Conservation (phyloP, 2,797 vertebrate genomes). For the Carapus acus region DNA sequence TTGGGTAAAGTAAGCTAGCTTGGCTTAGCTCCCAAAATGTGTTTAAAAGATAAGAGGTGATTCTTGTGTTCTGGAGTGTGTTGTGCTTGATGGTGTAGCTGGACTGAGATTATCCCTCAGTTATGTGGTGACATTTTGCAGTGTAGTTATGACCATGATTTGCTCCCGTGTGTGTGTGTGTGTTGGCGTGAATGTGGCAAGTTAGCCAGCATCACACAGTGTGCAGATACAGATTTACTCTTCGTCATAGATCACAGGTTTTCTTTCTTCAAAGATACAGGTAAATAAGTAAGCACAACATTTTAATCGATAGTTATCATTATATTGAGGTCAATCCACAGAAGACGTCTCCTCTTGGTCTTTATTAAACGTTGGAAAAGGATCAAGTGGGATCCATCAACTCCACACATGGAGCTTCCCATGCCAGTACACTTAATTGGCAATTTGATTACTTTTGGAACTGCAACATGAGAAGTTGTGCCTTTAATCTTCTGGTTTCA, state of each 20-base stretch:
- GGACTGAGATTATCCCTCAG: too few species aligned
- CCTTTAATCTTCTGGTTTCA: conserved; percentile 62
- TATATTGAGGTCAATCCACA: conserved; percentile 57
- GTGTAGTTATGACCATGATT: too few species aligned
- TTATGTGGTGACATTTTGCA: too few species aligned
- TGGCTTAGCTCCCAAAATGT: too few species aligned
- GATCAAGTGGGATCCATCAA: conserved; percentile 62
- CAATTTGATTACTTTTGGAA: conserved; percentile 66
- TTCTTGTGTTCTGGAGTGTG: too few species aligned
- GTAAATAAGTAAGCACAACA: conserved; percentile 61
- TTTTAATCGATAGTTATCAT: conserved; percentile 61
- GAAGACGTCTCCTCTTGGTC: conserved; percentile 42
- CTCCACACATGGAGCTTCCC: conserved; percentile 61
- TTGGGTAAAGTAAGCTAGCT: too few species aligned
- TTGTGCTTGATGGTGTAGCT: too few species aligned
- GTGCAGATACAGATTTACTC: conserved; percentile 21
- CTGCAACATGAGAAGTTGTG: conserved; percentile 57
- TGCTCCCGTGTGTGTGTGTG: too few species aligned
- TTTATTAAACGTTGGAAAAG: conserved; percentile 45
- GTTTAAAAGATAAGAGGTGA: too few species aligned
- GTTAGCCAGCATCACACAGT: conserved; percentile 29
- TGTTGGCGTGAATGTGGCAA: not conserved
- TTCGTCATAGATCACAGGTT: conserved; percentile 46
- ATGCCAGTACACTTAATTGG: conserved; percentile 70
- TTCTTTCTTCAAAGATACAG: conserved; percentile 29